Conservation (phyloP, 2,797 vertebrate species). For the Poeciliopsis presidionis region DNA sequence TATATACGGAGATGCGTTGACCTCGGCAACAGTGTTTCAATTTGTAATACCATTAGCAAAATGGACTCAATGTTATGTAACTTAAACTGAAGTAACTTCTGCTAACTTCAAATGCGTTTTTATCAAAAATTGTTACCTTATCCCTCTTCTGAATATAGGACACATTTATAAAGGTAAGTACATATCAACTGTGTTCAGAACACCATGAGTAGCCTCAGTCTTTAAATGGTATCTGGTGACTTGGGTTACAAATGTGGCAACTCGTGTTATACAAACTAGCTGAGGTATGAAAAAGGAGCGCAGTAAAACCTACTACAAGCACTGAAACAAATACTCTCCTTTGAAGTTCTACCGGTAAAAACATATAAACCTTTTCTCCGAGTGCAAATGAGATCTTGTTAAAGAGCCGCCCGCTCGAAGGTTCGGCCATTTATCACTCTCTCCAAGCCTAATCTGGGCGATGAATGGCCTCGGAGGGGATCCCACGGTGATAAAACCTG, state of each 20-base stretch:
- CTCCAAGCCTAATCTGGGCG: conserved; percentile 8
- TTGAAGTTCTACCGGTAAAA: conserved; percentile 25
- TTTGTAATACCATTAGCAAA: neutral
- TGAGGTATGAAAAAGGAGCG: conserved; percentile 7
- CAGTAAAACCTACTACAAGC: neutral
- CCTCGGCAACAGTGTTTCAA: neutral
- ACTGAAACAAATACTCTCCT: neutral
- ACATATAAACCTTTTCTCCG: neutral
- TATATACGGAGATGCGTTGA: neutral
- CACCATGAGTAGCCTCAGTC: neutral
- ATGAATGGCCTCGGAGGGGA: conserved; percentile 42
- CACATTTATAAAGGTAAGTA: neutral
- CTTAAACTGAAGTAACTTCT: neutral
- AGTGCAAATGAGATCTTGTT: conserved; percentile 18
- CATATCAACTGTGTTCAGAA: neutral
- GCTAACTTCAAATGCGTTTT: neutral
- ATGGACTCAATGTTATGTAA: neutral
- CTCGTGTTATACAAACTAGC: neutral
- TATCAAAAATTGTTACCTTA: neutral
- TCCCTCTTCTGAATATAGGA: neutral
- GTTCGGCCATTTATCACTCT: conserved; percentile 46
- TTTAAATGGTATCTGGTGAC: neutral
- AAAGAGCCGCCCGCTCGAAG: conserved; percentile 27
- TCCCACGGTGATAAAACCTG: conserved; percentile 40
- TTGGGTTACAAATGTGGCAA: neutral